These are phyloP conservation scores for Drosophila birchii DNA, from an alignment of 2,888 invertebrate species.

Conservation along the genomic window DNA sequence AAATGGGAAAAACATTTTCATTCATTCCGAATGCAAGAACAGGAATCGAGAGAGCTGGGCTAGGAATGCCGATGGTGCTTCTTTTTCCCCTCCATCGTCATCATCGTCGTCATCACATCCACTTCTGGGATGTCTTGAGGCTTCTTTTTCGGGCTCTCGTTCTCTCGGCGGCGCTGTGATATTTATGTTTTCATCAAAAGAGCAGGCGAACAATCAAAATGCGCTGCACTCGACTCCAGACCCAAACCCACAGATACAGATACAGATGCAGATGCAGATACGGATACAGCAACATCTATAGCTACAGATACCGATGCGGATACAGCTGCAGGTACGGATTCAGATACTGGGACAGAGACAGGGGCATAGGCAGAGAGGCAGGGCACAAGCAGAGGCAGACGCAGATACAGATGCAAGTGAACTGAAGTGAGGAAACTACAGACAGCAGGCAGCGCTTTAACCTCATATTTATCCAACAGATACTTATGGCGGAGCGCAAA, in stretches of 20 bases:
- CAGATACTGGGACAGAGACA: constrained; percentile 35
- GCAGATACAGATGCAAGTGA: constrained; percentile 64
- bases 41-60: constrained; percentile 25
- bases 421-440: constrained; percentile 48
- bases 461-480: constrained; percentile 84
- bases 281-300: constrained; percentile 23
- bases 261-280: constrained; percentile 46
- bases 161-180: constrained; percentile 62
- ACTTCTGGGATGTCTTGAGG: constrained; percentile 51
- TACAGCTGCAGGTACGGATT: constrained; percentile 53
- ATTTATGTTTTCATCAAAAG: constrained; percentile 81
- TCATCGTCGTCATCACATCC: constrained; percentile 36
- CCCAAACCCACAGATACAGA: constrained; percentile 19
- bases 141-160: constrained; percentile 43
- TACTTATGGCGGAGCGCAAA: constrained; percentile 73
- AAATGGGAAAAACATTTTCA: constrained; percentile 61
- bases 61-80: constrained; percentile 36
- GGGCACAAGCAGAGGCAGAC: constrained; percentile 36
- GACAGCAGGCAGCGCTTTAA: constrained; percentile 82
- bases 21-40: constrained; percentile 63
- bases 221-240: constrained; percentile 72
- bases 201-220: constrained; percentile 79
- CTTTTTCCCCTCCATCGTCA: constrained; percentile 22
- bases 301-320: constrained; percentile 29
- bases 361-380: constrained; percentile 14